These are phyloP conservation scores for Percina caprodes DNA, from an alignment of 2,113 vertebrate species.

Conservation along the genomic window DNA sequence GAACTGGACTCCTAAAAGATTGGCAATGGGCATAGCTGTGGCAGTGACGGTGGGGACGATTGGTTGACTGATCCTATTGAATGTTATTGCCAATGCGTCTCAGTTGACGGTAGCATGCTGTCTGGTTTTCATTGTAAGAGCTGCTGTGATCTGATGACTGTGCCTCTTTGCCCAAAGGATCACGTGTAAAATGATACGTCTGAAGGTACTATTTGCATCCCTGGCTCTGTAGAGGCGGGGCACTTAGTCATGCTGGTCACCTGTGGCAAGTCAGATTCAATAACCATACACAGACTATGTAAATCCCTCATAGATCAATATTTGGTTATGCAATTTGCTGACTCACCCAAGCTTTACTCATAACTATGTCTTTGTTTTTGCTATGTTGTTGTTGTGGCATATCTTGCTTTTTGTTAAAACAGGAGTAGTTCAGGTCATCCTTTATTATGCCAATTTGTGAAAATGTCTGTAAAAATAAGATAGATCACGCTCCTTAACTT, in stretches of 20 bases:
- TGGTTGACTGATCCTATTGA: conserved; percentile 75
- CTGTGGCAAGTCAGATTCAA: conserved; percentile 57
- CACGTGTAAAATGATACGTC: conserved; percentile 79
- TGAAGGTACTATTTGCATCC: conserved; percentile 81
- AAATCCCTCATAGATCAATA: conserved; percentile 61
- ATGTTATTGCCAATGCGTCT: conserved; percentile 69
- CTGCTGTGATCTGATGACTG: conserved; percentile 76
- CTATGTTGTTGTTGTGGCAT: background rate
- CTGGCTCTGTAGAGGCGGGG: conserved; percentile 73
- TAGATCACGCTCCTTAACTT: conserved; percentile 20
- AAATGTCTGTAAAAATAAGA: conserved; percentile 33
- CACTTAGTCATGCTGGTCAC: conserved; percentile 62
- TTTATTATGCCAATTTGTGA: conserved; percentile 30
- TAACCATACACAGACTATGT: conserved; percentile 47
- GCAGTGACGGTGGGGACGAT: conserved; percentile 23
- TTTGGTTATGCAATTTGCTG: conserved; percentile 59
- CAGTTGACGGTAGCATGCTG: conserved; percentile 59
- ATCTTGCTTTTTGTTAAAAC: background rate
- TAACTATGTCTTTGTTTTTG: conserved; percentile 1
- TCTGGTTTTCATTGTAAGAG: conserved; percentile 63
- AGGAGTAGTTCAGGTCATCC: conserved; percentile 8
- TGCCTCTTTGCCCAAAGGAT: conserved; percentile 70
- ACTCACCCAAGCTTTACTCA: conserved; percentile 37
- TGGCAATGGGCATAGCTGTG: conserved; percentile 79
- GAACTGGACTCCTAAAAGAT: conserved; percentile 80